Percentiles rank a stretch among this genome's conserved stretches.
phyloP scores from a whole-genome alignment of 30 jellyfish, hydroid and myxozoan species.

The Aurelia sp. region DNA sequence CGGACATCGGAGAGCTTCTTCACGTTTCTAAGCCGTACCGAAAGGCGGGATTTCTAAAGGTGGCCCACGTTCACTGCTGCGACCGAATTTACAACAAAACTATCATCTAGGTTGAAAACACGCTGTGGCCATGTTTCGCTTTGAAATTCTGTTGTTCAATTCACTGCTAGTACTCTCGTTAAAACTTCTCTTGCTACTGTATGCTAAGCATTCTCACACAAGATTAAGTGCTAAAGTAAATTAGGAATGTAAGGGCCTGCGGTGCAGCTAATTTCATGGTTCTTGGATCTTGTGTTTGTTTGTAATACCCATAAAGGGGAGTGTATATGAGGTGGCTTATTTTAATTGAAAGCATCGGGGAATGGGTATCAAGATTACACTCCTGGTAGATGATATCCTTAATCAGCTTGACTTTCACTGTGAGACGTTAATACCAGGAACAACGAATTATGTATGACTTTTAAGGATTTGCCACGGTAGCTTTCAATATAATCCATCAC shows the following conservation, averaged over 20 bases:
- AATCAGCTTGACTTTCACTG: too few relatives aligned
- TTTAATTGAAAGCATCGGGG: slow-evolving; percentile 9
- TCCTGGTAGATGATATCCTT: too few relatives aligned
- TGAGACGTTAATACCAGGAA: too few relatives aligned
- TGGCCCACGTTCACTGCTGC: slow-evolving; percentile 74
- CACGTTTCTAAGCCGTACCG: slow-evolving; percentile 76
- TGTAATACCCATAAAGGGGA: too few relatives aligned
- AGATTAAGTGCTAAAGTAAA: slow-evolving; percentile 26
- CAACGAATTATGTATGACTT: too few relatives aligned
- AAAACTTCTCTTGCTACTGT: slow-evolving; percentile 37
- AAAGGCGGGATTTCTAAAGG: slow-evolving; percentile 69
- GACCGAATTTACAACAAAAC: slow-evolving; percentile 56
- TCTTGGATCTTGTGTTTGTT: background rate
- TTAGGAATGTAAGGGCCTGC: slow-evolving; percentile 9
- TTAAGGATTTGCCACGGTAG: too few relatives aligned
- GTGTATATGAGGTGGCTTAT: too few relatives aligned
- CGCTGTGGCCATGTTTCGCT: slow-evolving; percentile 54
- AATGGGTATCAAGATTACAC: too few relatives aligned
- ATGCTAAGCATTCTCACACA: slow-evolving; percentile 43
- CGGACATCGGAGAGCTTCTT: slow-evolving; percentile 85
- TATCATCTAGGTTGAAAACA: slow-evolving; percentile 27
- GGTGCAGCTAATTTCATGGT: slow-evolving; percentile 12
- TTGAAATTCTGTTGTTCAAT: slow-evolving; percentile 39
- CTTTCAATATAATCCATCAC: too few relatives aligned
- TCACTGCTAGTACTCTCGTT: slow-evolving; percentile 24